phyloP scores from a whole-genome alignment of 2,113 vertebrate species.

The Atractosteus spatula region DNA sequence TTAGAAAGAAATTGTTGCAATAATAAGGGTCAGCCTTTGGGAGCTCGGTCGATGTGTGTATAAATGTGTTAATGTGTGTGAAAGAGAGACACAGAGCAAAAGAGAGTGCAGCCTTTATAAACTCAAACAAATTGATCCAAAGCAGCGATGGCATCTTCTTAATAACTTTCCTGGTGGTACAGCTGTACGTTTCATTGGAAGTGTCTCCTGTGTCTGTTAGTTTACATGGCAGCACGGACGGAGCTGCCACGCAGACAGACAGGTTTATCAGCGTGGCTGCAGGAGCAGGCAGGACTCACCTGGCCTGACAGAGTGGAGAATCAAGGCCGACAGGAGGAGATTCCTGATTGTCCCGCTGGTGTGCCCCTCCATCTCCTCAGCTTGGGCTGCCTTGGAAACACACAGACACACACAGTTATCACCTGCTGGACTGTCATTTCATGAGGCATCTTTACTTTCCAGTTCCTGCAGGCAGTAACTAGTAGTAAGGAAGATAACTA shows the following conservation, averaged over 20 bases:
- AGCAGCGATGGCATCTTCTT: conserved; percentile 10
- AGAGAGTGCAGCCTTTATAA: neutral
- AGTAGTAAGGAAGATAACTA: no score
- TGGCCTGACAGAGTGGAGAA: conserved; percentile 58
- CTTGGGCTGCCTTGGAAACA: conserved; percentile 28
- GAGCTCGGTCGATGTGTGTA: neutral
- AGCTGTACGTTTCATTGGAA: neutral
- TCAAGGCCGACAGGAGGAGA: conserved; percentile 59
- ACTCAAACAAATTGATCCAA: conserved; percentile 4
- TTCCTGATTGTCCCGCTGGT: conserved; percentile 51
- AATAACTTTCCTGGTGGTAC: conserved; percentile 2
- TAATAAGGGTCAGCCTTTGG: conserved; percentile 11
- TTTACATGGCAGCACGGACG: neutral
- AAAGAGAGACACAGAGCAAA: conserved; percentile 3
- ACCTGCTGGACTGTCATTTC: no score
- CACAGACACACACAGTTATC: neutral
- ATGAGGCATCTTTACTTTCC: no score
- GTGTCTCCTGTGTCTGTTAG: conserved; percentile 2
- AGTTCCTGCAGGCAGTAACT: no score
- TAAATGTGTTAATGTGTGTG: conserved; percentile 6
- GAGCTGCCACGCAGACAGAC: neutral
- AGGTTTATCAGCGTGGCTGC: neutral
- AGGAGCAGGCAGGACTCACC: conserved; percentile 46
- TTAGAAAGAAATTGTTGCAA: conserved; percentile 18
- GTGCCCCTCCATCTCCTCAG: conserved; percentile 58